These are phyloP conservation scores for Elysia crispata DNA, from an alignment of 2,888 invertebrate genomes.

Conservation along the genomic window DNA sequence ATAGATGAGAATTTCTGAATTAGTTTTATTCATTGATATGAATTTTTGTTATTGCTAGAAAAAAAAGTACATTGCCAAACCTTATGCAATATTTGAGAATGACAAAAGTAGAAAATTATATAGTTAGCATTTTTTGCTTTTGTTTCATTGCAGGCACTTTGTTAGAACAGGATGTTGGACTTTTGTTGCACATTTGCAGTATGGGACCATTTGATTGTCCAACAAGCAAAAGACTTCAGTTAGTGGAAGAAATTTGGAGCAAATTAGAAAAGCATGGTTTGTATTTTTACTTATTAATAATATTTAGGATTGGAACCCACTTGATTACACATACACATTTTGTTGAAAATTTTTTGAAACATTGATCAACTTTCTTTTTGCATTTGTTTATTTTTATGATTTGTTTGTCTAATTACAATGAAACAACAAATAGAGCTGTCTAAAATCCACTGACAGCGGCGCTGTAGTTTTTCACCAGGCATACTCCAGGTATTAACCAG, in stretches of 20 bases:
- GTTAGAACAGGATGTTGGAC: conserved; percentile 30
- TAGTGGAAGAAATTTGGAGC: conserved; percentile 40
- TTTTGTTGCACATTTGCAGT: conserved; percentile 40
- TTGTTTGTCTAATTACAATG: background rate
- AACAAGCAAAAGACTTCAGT: conserved; percentile 23
- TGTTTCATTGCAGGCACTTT: conserved; percentile 28
- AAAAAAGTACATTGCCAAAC: too few species aligned
- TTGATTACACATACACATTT: too few species aligned
- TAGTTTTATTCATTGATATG: too few species aligned
- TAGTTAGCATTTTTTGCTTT: background rate
- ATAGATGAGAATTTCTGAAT: too few species aligned
- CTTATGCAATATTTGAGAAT: too few species aligned
- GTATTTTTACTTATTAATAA: background rate
- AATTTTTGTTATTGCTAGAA: too few species aligned
- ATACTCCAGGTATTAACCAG: too few species aligned
- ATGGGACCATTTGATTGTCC: conserved; percentile 43
- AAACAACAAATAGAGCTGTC: too few species aligned
- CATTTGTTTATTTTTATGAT: background rate
- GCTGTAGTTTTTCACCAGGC: too few species aligned
- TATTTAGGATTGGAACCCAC: background rate
- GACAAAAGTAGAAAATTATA: too few species aligned
- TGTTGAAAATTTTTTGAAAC: background rate
- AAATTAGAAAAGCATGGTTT: conserved; percentile 39
- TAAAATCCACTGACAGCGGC: too few species aligned
- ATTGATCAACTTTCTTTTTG: background rate